These are phyloP conservation scores for Peromyscus leucopus DNA, from an alignment of 2,113 vertebrate genomes.

Conservation along the genomic window DNA sequence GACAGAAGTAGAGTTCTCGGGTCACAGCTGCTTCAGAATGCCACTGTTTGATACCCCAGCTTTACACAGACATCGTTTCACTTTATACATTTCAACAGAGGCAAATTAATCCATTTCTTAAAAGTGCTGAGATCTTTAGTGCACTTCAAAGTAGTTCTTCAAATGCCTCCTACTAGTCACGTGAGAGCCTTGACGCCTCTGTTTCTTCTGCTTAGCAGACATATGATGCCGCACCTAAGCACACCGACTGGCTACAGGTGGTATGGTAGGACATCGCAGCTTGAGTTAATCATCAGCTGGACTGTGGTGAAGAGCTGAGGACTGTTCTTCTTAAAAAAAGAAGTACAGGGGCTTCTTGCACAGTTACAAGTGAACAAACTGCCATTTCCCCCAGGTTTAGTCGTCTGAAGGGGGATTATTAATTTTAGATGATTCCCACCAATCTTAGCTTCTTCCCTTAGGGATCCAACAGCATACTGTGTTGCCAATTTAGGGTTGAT, in stretches of 20 bases:
- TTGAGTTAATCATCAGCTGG: not conserved
- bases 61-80: not conserved
- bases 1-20: conserved; percentile 11
- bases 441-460: not conserved
- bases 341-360: not conserved
- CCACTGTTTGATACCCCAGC: not conserved
- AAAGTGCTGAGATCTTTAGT: conserved; percentile 39
- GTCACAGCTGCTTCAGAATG: conserved; percentile 33
- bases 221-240: not conserved
- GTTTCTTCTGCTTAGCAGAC: not conserved
- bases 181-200: not conserved
- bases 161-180: not conserved
- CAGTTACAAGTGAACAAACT: not conserved
- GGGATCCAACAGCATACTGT: not conserved
- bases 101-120: conserved; percentile 61
- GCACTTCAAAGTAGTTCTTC: conserved; percentile 30
- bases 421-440: conserved; percentile 20
- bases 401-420: conserved; percentile 11
- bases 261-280: not conserved
- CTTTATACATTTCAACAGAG: conserved; percentile 3
- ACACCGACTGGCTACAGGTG: not conserved
- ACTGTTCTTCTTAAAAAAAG: not conserved
- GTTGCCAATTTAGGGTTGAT: not conserved
- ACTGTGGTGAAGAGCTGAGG: not conserved
- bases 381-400: conserved; percentile 31